Conservation (phyloP, 2,888 invertebrate species). For the Helicoverpa assulta region DNA sequence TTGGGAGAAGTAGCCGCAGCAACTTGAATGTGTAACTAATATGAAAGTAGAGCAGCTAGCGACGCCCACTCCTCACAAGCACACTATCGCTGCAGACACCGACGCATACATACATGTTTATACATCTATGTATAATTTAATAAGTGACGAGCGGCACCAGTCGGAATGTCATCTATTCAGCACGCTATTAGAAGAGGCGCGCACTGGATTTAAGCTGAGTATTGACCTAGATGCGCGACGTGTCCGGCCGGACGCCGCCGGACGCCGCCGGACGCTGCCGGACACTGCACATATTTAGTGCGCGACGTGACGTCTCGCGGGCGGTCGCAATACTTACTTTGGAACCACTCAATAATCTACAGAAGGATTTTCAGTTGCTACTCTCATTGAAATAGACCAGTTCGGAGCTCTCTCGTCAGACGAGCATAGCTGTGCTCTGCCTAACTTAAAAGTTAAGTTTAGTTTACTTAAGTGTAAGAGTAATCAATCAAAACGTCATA, state of each 20-base stretch:
- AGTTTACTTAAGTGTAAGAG: background rate
- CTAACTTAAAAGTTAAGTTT: no score
- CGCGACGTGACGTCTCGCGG: constrained; percentile 19
- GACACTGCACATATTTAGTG: constrained; percentile 40
- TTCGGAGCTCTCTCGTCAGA: background rate
- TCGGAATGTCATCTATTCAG: constrained; percentile 15
- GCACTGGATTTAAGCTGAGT: constrained; percentile 22
- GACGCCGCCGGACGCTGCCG: constrained; percentile 4
- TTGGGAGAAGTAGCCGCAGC: no score
- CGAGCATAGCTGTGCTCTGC: no score
- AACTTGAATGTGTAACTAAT: no score
- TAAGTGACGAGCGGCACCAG: background rate
- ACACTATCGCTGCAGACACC: no score
- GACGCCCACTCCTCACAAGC: no score
- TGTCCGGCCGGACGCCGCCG: background rate
- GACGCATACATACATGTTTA: no score
- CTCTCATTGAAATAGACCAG: constrained; percentile 7
- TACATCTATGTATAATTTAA: background rate
- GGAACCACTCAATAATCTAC: constrained; percentile 24
- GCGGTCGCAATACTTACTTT: background rate
- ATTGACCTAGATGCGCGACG: constrained; percentile 37
- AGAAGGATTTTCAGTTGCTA: constrained; percentile 13
- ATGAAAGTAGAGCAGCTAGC: no score
- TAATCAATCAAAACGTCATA: background rate
- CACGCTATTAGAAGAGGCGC: constrained; percentile 11